Evolutionary conservation across 1,140 invertebrate genomes (phyloP), one percentile per base, ranked within the genome.

Genomic region (Gyrodactylus bullatarudis): DNA sequence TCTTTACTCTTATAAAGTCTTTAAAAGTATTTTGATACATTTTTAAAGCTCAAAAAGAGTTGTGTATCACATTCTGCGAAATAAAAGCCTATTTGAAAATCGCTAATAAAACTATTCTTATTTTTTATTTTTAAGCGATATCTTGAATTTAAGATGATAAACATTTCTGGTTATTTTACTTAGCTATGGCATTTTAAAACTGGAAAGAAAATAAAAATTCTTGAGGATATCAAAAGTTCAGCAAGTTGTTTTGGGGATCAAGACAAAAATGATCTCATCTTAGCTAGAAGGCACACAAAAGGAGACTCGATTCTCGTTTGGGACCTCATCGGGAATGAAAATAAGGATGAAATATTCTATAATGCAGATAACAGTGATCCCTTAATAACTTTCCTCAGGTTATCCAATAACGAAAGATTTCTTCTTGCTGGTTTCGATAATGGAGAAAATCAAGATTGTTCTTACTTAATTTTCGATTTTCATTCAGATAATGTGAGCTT

Each of bases 101-200:
- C n/a, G n/a, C n/a, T n/a, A n/a, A n/a, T n/a, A n/a, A n/a, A n/a
- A n/a, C n/a, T n/a, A n/a, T n/a, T n/a, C n/a, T n/a, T n/a, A n/a
- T n/a, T n/a, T n/a, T n/a, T n/a, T n/a, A n/a, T n/a, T n/a, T n/a
- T n/a, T n/a, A n/a, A n/a, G n/a, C n/a, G n/a, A n/a, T n/a, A n/a
- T n/a, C n/a, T n/a, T n/a, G n/a, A n/a, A n/a, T n/a, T n/a, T n/a
- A n/a, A n/a, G n/a, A n/a, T n/a, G n/a, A n/a, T n/a, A n/a, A n/a
- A n/a, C n/a, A n/a, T n/a, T n/a, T n/a, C n/a, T n/a, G n/a, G n/a
- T n/a, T n/a, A n/a, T n/a, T n/a, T n/a, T n/a, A 69, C 76, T 69
- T 74, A 81, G 80, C 78, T 81, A 22, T 81, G 80, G 80, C 79
- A 81, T 74, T 81, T 80, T 75, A 75, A 75, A 19, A 78, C 77